Conservation (phyloP, 2,888 invertebrate species). For the Drosophila planitibia region DNA sequence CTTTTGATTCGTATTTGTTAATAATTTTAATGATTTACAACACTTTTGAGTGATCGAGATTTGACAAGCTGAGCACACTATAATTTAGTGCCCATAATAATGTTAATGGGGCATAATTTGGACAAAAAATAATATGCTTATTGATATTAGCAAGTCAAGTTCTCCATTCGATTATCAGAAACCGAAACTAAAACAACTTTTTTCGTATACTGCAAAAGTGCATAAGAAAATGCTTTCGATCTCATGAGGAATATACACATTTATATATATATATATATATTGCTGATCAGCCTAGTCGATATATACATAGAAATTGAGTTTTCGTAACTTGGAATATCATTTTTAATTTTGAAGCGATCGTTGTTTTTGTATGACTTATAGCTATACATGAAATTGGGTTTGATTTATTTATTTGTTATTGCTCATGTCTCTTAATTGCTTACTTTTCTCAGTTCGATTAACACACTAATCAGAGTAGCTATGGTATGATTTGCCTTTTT, state of each 20-base stretch:
- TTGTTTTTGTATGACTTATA: background rate
- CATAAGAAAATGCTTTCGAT: background rate
- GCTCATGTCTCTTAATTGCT: background rate
- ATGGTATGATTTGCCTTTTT: background rate
- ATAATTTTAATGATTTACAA: background rate
- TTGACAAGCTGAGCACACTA: background rate
- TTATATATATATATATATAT: background rate
- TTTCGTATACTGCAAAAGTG: background rate
- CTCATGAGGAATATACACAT: background rate
- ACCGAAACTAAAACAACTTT: background rate
- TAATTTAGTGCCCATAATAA: background rate
- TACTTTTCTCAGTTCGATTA: background rate
- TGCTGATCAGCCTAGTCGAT: background rate
- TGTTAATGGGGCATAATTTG: background rate
- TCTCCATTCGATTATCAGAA: background rate
- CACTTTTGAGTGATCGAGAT: background rate
- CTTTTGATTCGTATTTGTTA: background rate
- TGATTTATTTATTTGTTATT: background rate
- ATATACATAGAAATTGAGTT: background rate
- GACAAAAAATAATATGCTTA: background rate
- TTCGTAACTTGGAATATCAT: background rate
- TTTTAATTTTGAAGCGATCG: background rate
- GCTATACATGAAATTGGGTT: background rate
- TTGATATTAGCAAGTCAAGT: background rate
- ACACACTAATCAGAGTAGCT: background rate